Conservation (phyloP, 1,140 invertebrate genomes). For the Idris sp. region DNA sequence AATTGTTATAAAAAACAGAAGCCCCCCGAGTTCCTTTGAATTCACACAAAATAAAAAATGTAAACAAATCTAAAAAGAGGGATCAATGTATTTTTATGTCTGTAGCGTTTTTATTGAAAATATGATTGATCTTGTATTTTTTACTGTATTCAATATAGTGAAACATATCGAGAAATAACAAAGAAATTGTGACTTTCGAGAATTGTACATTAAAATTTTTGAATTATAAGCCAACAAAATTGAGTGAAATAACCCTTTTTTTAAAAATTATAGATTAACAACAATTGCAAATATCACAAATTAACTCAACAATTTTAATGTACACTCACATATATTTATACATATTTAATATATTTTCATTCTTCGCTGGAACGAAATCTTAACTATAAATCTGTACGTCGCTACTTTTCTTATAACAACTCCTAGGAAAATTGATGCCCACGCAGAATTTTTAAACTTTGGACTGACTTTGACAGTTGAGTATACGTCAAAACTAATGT, state of each 20-base stretch:
- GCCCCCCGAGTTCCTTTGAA: conserved; percentile 29
- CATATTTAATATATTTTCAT: conserved; percentile 28
- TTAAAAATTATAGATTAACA: conserved; percentile 12
- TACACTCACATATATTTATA: conserved; percentile 9
- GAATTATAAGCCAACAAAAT: conserved; percentile 3
- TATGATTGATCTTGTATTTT: conserved; percentile 52
- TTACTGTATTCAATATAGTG: conserved; percentile 47
- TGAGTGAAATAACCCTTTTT: too few relatives aligned
- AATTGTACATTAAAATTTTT: conserved; percentile 21
- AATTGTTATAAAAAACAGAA: conserved; percentile 23
- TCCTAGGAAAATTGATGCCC: conserved; percentile 39
- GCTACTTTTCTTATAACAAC: conserved; percentile 37
- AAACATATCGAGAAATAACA: conserved; percentile 41
- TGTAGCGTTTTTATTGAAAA: conserved; percentile 47
- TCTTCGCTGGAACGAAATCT: conserved; percentile 18
- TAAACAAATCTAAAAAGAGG: conserved; percentile 32
- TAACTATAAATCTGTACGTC: conserved; percentile 29
- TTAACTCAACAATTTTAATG: conserved; percentile 24
- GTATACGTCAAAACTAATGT: too few relatives aligned
- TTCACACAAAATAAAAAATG: conserved; percentile 10
- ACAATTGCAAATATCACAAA: conserved; percentile 2
- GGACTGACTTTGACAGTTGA: too few relatives aligned
- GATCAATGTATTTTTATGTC: conserved; percentile 46
- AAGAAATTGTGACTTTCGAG: conserved; percentile 22
- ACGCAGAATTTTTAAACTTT: too few relatives aligned